Conservation (phyloP, 2,888 invertebrate genomes). For the Erebia epiphron region DNA sequence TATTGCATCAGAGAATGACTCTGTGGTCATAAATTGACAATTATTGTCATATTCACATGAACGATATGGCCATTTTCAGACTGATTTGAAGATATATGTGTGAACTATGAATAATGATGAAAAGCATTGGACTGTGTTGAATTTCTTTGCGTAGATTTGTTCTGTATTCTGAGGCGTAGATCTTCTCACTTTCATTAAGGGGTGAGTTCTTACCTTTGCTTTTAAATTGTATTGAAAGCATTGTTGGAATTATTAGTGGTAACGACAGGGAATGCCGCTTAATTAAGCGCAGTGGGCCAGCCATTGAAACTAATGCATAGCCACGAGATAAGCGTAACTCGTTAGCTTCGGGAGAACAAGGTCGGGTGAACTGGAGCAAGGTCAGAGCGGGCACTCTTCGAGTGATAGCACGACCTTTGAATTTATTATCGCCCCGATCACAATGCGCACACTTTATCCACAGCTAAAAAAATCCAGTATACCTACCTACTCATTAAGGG, state of each 20-base stretch:
- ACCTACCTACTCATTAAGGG: background rate
- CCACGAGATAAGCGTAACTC: conserved; percentile 59
- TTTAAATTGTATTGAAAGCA: conserved; percentile 25
- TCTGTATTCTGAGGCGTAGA: no score
- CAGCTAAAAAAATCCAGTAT: conserved; percentile 10
- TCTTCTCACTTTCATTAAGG: background rate
- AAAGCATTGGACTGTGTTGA: no score
- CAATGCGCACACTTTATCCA: conserved; percentile 36
- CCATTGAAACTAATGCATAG: conserved; percentile 62
- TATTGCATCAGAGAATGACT: no score
- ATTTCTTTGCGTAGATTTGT: no score
- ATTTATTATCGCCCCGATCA: conserved; percentile 65
- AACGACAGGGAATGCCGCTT: conserved; percentile 56
- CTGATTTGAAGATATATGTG: no score
- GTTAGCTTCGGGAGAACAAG: conserved; percentile 70
- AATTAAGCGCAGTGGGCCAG: conserved; percentile 65
- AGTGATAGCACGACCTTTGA: conserved; percentile 78
- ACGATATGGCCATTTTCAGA: no score
- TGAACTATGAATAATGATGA: no score
- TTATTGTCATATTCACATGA: no score
- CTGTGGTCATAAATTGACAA: no score
- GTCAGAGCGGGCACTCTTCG: conserved; percentile 68
- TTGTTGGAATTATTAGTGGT: conserved; percentile 37
- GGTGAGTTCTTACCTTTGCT: background rate
- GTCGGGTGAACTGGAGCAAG: conserved; percentile 74